Percentiles rank a stretch among this genome's conserved stretches.
Conservation (phyloP, 2,888 invertebrate species). For the Leptinotarsa peninsularis region DNA sequence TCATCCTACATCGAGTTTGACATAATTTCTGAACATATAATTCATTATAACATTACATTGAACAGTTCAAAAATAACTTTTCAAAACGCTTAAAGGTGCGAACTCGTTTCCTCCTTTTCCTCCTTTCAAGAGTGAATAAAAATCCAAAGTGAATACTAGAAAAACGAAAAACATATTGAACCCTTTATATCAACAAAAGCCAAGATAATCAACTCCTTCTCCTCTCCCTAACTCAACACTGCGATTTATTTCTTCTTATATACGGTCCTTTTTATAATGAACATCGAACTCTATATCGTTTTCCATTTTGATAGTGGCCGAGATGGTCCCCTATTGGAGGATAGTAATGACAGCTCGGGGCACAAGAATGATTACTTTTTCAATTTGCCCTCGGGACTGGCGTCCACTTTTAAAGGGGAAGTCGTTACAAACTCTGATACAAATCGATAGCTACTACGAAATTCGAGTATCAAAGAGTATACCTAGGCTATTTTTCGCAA, state of each 20-base stretch:
- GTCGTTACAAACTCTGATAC: constrained; percentile 17
- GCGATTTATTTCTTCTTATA: background rate
- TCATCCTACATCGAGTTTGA: too few relatives aligned
- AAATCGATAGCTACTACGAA: constrained; percentile 25
- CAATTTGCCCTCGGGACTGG: constrained; percentile 30
- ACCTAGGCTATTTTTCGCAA: constrained; percentile 14
- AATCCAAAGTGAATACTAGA: too few relatives aligned
- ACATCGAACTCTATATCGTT: constrained; percentile 30
- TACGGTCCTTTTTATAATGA: constrained; percentile 3
- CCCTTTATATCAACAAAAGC: too few relatives aligned
- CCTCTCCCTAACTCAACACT: background rate
- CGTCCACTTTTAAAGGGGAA: constrained; percentile 46
- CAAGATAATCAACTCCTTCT: too few relatives aligned
- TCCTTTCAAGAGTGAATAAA: too few relatives aligned
- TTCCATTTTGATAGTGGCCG: constrained; percentile 32
- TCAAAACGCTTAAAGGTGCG: too few relatives aligned
- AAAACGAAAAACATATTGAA: too few relatives aligned
- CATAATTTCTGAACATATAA: too few relatives aligned
- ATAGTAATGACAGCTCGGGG: constrained; percentile 51
- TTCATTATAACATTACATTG: too few relatives aligned
- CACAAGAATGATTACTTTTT: constrained; percentile 54
- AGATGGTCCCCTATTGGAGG: constrained; percentile 29
- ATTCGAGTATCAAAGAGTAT: constrained; percentile 26
- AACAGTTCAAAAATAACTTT: too few relatives aligned
- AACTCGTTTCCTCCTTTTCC: too few relatives aligned